A percentile compares a stretch with the other conserved stretches of the same genome.
Evolutionary conservation across 2,113 vertebrate species (phyloP).

Genomic region (Apodemus sylvaticus): DNA sequence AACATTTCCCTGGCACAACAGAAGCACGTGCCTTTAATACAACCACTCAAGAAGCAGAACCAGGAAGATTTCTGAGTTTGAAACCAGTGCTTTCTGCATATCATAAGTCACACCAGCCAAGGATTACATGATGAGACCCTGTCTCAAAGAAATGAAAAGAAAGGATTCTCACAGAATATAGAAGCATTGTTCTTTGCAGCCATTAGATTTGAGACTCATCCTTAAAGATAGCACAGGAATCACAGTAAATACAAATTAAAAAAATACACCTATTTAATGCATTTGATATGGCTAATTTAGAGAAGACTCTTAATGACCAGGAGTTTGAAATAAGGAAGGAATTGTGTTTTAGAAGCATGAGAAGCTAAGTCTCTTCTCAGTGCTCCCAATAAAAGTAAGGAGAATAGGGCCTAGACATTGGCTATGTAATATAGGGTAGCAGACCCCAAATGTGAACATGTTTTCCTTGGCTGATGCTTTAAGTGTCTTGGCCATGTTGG

Average conservation of each 20-base stretch:
- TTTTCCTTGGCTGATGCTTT: not conserved
- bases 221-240: not conserved
- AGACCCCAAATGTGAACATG: not conserved
- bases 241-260: not conserved
- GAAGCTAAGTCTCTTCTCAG: not conserved
- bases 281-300: not conserved
- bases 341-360: not conserved
- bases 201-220: not conserved
- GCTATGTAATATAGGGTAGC: not conserved
- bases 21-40: not conserved
- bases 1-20: too few species aligned
- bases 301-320: not conserved
- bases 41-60: not conserved
- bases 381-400: not conserved
- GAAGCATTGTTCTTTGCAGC: not conserved
- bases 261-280: not conserved
- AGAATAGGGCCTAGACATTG: not conserved
- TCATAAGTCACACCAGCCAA: not conserved
- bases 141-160: not conserved
- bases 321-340: slow-evolving; percentile 3
- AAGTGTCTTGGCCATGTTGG: not conserved
- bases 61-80: not conserved
- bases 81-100: not conserved
- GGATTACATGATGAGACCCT: not conserved
- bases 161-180: not conserved